Evolutionary conservation across 53 echinoderm and acorn worm genomes (phyloP), one percentile per base, ranked within the genome.

Genomic region (Mesocentrotus franciscanus): DNA sequence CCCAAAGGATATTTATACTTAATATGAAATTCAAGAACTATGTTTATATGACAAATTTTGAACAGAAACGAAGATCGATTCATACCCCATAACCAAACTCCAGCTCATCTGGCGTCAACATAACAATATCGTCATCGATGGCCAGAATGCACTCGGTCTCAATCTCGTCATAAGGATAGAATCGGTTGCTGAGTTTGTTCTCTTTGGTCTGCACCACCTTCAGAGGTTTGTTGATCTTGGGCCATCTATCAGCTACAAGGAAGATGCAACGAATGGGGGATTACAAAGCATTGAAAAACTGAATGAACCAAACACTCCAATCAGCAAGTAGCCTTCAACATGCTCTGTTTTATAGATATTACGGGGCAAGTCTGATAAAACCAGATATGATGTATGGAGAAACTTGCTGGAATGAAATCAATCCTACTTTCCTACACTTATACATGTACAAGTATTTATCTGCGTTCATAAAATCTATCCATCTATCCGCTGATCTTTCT

Each of bases 111-210:
- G 97, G 98, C 13, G 98, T 99, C 89, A 99, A 90, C 99, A 99
- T 99, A 49, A 99, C 78, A 84, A 99, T 99, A 92, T 99, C 99
- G 94, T 99, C 99, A 92, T 99, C 99, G 36, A 99, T 97, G 32
- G 99, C 99, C 30, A 99, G 92, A 90, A 99, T 96, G 91, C 97
- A 96, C 56, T 99, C 99, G 0, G 99, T 99, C 96, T 99, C 99
- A 30, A 99, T 99, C 95, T 99, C 99, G 74, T 99, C 99, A 85
- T 99, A 99, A 4, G 99, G 99, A 33, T 97, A 99, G 97, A 99
- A 99, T 4, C 99, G 94, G 72, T 99, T 99, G 81, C 99, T 99
- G n/a, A 99, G 96, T 85, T 99, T 99, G 94, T 99, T 99, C 92
- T 97, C 99, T 71, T 98, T 98, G 36, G 99, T 99, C 79, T 99